phyloP scores from a whole-genome alignment of 2,888 invertebrate species.

The Synanthedon vespiformis region DNA sequence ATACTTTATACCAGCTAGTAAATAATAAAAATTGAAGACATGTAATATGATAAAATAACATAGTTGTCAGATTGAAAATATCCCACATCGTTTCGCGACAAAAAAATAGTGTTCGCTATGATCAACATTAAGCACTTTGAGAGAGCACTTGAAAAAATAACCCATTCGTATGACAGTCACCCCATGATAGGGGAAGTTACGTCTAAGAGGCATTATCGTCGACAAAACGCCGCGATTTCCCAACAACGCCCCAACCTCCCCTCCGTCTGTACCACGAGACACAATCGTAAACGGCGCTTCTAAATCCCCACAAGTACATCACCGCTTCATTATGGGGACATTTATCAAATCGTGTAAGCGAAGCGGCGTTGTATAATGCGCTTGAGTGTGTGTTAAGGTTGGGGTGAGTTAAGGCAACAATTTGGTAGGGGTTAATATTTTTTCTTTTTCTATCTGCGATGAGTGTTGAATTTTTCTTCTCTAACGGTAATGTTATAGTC shows the following conservation, averaged over 20 bases:
- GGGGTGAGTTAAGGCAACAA: no score
- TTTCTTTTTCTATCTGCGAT: not conserved
- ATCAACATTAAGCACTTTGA: not conserved
- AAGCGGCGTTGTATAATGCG: no score
- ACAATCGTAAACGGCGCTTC: constrained; percentile 7
- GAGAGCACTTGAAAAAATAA: not conserved
- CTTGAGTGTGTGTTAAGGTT: no score
- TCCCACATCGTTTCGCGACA: no score
- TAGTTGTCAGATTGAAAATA: no score
- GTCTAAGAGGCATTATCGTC: constrained; percentile 34
- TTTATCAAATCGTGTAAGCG: not conserved
- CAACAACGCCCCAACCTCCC: constrained; percentile 20
- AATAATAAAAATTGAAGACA: no score
- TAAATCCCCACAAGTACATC: constrained; percentile 12
- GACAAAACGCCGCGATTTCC: constrained; percentile 41
- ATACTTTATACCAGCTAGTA: no score
- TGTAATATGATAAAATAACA: no score
- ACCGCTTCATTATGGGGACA: constrained; percentile 7
- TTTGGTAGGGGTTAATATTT: not conserved
- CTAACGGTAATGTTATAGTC: no score
- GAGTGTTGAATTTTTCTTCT: no score
- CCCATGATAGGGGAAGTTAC: constrained; percentile 7
- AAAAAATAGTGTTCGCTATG: not conserved
- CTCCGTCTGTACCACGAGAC: constrained; percentile 9
- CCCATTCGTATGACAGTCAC: constrained; percentile 11